Evolutionary conservation across 1,140 invertebrate species (phyloP).

Genomic region (Myzus persicae): DNA sequence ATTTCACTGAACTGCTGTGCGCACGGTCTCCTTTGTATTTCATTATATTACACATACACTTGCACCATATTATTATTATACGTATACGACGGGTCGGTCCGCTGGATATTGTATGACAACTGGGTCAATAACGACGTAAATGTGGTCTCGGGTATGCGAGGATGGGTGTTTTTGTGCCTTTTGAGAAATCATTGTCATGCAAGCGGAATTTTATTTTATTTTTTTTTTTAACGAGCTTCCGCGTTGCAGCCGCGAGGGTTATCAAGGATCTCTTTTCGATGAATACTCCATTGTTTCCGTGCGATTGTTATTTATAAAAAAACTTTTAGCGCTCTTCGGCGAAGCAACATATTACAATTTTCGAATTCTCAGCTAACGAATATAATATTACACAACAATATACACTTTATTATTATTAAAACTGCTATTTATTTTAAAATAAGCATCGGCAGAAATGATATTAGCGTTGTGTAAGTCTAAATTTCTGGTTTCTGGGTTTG

Average conservation of each 20-base stretch:
- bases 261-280: background rate
- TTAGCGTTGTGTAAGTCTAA: no score
- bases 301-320: background rate
- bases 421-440: no score
- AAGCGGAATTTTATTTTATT: background rate
- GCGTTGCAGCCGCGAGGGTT: background rate
- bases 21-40: background rate
- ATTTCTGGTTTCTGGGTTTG: no score
- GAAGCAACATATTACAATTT: background rate
- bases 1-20: background rate
- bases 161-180: background rate
- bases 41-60: background rate
- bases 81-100: background rate
- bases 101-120: conserved; percentile 4
- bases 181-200: background rate
- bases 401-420: no score
- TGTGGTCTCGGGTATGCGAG: background rate
- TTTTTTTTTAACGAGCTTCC: conserved; percentile 13
- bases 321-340: background rate
- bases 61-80: background rate
- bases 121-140: background rate
- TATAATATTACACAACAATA: no score
- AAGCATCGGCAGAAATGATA: no score
- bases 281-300: background rate
- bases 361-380: background rate